A percentile compares a stretch with the other conserved stretches of the same genome.
Evolutionary conservation across 2,888 invertebrate genomes (phyloP).

Genomic region (Syritta pipiens): DNA sequence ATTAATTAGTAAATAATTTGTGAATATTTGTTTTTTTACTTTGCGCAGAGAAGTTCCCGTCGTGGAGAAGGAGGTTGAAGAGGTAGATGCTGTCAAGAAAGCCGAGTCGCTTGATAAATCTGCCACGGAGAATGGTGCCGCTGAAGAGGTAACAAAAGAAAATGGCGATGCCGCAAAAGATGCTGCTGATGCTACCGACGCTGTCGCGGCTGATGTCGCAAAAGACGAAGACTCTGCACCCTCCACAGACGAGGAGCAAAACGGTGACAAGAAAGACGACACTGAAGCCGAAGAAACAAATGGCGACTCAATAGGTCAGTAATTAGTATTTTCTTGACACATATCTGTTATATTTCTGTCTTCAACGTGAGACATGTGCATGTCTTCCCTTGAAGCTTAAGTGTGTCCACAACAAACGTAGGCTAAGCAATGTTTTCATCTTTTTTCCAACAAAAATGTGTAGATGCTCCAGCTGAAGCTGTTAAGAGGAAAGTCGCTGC

Average conservation of each 20-base stretch:
- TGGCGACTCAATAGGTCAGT: conserved; percentile 78
- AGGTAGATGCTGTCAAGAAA: conserved; percentile 75
- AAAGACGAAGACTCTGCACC: conserved; percentile 72
- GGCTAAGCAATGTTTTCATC: neutral
- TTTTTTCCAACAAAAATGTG: conserved; percentile 13
- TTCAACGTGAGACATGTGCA: no score
- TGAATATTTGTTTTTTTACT: neutral
- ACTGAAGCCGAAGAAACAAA: conserved; percentile 73
- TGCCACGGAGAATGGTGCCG: conserved; percentile 75
- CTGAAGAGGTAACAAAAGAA: conserved; percentile 73
- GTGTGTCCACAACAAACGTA: no score
- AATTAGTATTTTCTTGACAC: neutral
- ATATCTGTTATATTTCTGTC: neutral
- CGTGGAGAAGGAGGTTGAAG: conserved; percentile 78
- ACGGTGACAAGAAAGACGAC: conserved; percentile 70
- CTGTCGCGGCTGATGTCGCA: conserved; percentile 72
- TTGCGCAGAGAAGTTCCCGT: conserved; percentile 76
- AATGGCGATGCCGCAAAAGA: conserved; percentile 74
- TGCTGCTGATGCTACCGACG: conserved; percentile 72
- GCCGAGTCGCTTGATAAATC: conserved; percentile 73
- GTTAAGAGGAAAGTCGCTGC: conserved; percentile 79
- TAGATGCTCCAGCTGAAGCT: conserved; percentile 76
- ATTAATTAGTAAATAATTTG: neutral
- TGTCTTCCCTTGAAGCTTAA: no score
- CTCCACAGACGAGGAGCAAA: conserved; percentile 69